Conservation (phyloP, 1,140 invertebrate species). For the Brachionus manjavacas region DNA sequence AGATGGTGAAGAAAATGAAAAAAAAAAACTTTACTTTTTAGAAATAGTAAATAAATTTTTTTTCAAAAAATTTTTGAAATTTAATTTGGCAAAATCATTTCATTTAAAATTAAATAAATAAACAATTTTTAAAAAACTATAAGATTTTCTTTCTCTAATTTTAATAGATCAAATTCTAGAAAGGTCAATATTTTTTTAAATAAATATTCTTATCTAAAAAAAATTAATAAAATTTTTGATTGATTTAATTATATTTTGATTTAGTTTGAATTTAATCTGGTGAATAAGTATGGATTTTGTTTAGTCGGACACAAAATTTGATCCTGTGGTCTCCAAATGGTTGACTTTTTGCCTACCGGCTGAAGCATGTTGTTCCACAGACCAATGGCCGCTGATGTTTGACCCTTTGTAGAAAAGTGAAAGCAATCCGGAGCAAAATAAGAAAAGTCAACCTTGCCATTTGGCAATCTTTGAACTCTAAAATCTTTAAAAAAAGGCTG, state of each 20-base stretch:
- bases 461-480: not conserved
- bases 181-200: too few relatives aligned
- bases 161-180: too few relatives aligned
- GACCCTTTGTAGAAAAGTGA: conserved; percentile 41
- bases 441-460: conserved; percentile 40
- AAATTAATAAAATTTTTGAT: not conserved
- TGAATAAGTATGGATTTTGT: conserved; percentile 27
- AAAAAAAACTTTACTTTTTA: too few relatives aligned
- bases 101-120: too few relatives aligned
- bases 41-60: too few relatives aligned
- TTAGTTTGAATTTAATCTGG: conserved; percentile 28
- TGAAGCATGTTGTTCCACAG: conserved; percentile 44
- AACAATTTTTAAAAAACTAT: too few relatives aligned
- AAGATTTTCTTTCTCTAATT: too few relatives aligned
- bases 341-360: conserved; percentile 38
- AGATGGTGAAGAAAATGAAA: too few relatives aligned
- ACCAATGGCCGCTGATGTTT: conserved; percentile 25
- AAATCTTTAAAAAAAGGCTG: conserved; percentile 56
- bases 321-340: not conserved
- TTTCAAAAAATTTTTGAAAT: too few relatives aligned
- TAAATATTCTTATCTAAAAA: too few relatives aligned
- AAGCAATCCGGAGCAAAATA: conserved; percentile 44
- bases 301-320: conserved; percentile 27
- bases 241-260: not conserved
- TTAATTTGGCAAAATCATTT: too few relatives aligned